These are phyloP conservation scores for Malthinus flaveolus DNA, from an alignment of 2,888 invertebrate genomes.

Conservation along the genomic window DNA sequence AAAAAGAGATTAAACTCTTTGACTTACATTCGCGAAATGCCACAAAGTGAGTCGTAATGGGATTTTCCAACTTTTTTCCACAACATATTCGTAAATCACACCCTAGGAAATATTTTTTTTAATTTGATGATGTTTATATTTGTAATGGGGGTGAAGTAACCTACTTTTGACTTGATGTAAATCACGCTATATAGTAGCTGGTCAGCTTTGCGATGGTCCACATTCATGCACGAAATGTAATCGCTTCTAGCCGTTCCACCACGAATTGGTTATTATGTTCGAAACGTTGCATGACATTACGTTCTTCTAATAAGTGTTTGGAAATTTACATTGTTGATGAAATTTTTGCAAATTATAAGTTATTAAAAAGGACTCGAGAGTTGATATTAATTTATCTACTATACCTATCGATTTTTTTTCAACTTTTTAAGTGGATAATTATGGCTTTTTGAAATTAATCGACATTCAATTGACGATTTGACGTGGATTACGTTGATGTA, in stretches of 20 bases:
- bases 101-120: no score
- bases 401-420: no score
- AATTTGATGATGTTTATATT: conserved; percentile 28
- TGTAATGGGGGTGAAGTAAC: conserved; percentile 35
- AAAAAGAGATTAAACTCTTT: no score
- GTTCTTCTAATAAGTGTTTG: conserved; percentile 15
- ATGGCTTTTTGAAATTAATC: no score
- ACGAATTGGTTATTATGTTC: conserved; percentile 21
- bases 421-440: no score
- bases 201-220: conserved; percentile 20
- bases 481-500: no score
- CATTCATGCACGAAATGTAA: conserved; percentile 9
- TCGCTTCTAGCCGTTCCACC: conserved; percentile 20
- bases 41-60: no score
- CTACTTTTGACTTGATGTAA: conserved; percentile 34
- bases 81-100: no score
- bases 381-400: no score
- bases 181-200: conserved; percentile 35
- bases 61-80: no score
- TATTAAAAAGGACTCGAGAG: not conserved
- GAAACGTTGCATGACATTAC: conserved; percentile 21
- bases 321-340: not conserved
- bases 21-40: no score
- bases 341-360: conserved; percentile 4
- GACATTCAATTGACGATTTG: no score